Conservation (phyloP, 1,140 invertebrate species). For the Pygmarrhopalites habei region DNA sequence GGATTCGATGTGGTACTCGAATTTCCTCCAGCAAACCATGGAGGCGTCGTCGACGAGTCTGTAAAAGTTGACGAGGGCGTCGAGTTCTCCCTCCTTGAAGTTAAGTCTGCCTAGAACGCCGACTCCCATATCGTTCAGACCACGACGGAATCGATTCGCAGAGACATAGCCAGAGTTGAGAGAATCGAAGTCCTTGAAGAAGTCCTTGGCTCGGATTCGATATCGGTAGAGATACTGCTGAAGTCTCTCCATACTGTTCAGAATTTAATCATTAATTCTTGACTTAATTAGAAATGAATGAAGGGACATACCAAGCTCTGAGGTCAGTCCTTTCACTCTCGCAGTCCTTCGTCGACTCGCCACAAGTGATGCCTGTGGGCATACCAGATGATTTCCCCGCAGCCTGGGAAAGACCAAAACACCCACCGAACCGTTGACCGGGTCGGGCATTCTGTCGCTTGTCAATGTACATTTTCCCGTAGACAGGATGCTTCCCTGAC, state of each 20-base stretch:
- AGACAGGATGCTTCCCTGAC: conserved; percentile 24
- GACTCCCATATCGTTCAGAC: conserved; percentile 31
- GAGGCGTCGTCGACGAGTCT: conserved; percentile 20
- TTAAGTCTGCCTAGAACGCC: conserved; percentile 21
- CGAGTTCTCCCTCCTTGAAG: conserved; percentile 34
- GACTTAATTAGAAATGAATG: too few relatives aligned
- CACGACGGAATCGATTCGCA: conserved; percentile 36
- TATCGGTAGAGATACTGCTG: conserved; percentile 36
- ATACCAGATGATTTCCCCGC: conserved; percentile 27
- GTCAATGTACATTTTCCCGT: conserved; percentile 26
- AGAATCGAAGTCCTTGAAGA: conserved; percentile 36
- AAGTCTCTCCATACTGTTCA: conserved; percentile 30
- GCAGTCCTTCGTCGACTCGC: conserved; percentile 5
- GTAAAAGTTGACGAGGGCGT: conserved; percentile 38
- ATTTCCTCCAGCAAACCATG: conserved; percentile 38
- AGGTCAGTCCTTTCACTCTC: conserved; percentile 33
- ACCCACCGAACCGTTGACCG: conserved; percentile 34
- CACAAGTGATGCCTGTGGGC: conserved; percentile 17
- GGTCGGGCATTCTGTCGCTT: conserved; percentile 9
- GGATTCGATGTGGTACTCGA: conserved; percentile 37
- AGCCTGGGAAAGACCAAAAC: conserved; percentile 16
- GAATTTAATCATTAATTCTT: too few relatives aligned
- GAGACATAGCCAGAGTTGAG: conserved; percentile 26
- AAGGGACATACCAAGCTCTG: conserved; percentile 8
- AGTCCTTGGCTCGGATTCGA: conserved; percentile 31